These are phyloP conservation scores for Epinephelus malabaricus DNA, from an alignment of 2,797 vertebrate species.

Conservation along the genomic window DNA sequence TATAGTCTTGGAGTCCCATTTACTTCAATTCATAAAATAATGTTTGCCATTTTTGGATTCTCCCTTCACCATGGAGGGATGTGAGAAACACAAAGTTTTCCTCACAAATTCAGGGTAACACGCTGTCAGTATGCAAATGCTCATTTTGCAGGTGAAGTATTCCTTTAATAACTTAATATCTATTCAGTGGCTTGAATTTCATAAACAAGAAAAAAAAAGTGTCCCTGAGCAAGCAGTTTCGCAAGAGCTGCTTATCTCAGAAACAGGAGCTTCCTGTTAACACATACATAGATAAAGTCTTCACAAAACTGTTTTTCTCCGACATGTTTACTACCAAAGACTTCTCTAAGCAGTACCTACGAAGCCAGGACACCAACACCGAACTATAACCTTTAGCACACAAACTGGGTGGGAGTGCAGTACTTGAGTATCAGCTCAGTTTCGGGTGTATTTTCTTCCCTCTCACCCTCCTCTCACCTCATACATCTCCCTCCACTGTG, in stretches of 20 bases:
- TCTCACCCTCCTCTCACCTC: slow-evolving; percentile 87
- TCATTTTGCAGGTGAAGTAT: too few species aligned
- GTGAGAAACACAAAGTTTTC: too few species aligned
- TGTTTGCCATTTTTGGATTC: too few species aligned
- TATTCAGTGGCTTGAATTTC: slow-evolving; percentile 22
- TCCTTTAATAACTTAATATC: not conserved
- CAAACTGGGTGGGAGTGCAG: slow-evolving; percentile 28
- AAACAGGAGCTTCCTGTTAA: slow-evolving; percentile 63
- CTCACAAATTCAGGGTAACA: too few species aligned
- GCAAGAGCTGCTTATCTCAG: slow-evolving; percentile 51
- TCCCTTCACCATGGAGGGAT: too few species aligned
- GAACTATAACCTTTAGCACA: slow-evolving; percentile 35
- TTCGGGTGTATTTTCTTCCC: not conserved
- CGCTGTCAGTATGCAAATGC: too few species aligned
- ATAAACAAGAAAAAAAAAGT: slow-evolving; percentile 12
- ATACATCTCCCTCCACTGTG: slow-evolving; percentile 94
- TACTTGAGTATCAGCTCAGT: slow-evolving; percentile 13
- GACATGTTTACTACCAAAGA: slow-evolving; percentile 10
- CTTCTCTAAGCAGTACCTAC: not conserved
- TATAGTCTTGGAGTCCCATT: too few species aligned
- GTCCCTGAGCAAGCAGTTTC: slow-evolving; percentile 34
- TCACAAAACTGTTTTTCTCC: slow-evolving; percentile 31
- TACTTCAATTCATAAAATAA: too few species aligned
- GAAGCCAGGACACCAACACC: slow-evolving; percentile 44
- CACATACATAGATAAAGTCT: slow-evolving; percentile 54